phyloP scores from a whole-genome alignment of 64 coral and sea anemone species.

The Montipora foliosa region DNA sequence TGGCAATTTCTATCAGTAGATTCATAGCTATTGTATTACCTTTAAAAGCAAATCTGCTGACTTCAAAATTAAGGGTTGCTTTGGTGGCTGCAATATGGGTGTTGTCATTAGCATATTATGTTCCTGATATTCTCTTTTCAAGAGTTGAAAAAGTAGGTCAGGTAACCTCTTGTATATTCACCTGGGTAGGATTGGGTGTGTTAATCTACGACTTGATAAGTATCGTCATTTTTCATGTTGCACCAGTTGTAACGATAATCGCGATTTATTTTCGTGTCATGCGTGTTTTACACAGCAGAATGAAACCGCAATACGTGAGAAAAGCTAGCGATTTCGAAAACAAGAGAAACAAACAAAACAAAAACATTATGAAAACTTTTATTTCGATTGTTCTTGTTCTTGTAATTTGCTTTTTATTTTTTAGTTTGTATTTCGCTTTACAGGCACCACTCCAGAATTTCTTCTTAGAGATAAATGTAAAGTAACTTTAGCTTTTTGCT shows the following conservation, averaged over 20 bases:
- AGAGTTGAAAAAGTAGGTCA: not conserved
- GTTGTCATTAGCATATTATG: not conserved
- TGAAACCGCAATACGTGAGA: not conserved
- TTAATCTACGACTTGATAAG: not conserved
- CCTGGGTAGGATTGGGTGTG: not conserved
- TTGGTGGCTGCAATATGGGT: not conserved
- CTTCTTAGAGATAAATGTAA: not conserved
- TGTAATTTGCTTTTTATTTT: not conserved
- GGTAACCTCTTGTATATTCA: not conserved
- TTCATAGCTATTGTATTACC: constrained; percentile 7
- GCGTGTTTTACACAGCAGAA: not conserved
- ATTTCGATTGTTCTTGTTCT: not conserved
- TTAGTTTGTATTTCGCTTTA: not conserved
- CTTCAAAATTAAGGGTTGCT: not conserved
- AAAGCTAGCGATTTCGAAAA: not conserved
- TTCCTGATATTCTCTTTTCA: not conserved
- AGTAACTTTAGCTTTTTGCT: not conserved
- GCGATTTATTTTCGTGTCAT: not conserved
- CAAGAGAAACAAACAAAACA: not conserved
- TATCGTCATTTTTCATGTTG: not conserved
- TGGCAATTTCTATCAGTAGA: not conserved
- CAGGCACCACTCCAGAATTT: not conserved
- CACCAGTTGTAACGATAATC: not conserved
- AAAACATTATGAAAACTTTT: constrained; percentile 8
- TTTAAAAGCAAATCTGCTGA: not conserved